phyloP scores from a whole-genome alignment of 2,797 vertebrate genomes.

The Monodelphis domestica region DNA sequence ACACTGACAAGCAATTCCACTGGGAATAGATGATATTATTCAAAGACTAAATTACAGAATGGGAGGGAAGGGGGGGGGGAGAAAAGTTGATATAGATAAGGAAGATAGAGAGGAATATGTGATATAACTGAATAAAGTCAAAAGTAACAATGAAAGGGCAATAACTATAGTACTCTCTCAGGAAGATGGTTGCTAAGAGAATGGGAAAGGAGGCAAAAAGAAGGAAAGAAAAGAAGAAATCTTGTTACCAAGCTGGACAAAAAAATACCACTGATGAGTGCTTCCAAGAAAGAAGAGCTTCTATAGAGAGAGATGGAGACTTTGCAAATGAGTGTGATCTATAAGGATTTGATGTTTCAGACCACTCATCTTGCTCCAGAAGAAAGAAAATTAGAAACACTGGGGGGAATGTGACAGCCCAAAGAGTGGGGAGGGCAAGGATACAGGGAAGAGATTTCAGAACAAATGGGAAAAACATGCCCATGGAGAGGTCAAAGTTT shows the following conservation, averaged over 20 bases:
- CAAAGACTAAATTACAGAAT: neutral
- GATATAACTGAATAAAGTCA: neutral
- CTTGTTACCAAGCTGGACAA: neutral
- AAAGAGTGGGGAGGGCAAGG: neutral
- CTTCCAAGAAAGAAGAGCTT: neutral
- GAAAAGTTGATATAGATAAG: neutral
- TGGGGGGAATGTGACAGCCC: neutral
- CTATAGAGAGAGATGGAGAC: neutral
- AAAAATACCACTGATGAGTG: neutral
- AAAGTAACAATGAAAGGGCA: neutral
- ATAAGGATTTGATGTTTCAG: neutral
- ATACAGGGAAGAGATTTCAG: neutral
- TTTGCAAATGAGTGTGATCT: neutral
- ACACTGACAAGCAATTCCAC: no score
- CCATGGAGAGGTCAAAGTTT: neutral
- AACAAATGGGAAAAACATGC: neutral
- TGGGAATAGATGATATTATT: neutral
- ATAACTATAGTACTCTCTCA: neutral
- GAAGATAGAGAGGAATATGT: neutral
- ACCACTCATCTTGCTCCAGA: neutral
- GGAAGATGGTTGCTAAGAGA: neutral
- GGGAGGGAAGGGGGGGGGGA: neutral
- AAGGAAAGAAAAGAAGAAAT: neutral
- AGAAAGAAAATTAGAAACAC: neutral
- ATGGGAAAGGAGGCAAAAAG: neutral